A percentile compares a stretch with the other conserved stretches of the same genome.
phyloP scores from a whole-genome alignment of 1,140 invertebrate species.

The Cylas formicarius region DNA sequence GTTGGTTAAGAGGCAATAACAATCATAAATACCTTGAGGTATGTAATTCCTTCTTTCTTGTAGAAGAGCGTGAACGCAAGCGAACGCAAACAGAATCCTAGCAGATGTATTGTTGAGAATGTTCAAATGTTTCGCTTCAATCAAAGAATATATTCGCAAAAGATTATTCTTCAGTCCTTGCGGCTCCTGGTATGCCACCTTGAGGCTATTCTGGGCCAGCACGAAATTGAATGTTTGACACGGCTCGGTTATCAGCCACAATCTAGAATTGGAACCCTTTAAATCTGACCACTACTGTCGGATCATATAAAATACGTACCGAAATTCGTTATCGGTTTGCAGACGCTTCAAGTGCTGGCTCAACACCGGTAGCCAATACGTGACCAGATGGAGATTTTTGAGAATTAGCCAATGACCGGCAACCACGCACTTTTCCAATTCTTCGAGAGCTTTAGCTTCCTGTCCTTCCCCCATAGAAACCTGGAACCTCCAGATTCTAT shows the following conservation, averaged over 20 bases:
- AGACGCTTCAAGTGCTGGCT: slow-evolving; percentile 61
- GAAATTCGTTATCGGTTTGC: slow-evolving; percentile 49
- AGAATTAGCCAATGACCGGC: slow-evolving; percentile 62
- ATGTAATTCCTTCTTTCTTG: slow-evolving; percentile 84
- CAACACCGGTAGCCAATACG: slow-evolving; percentile 65
- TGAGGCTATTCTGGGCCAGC: slow-evolving; percentile 46
- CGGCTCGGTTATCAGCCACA: slow-evolving; percentile 71
- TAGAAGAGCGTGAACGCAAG: slow-evolving; percentile 79
- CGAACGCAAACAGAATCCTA: slow-evolving; percentile 60
- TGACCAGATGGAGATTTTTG: slow-evolving; percentile 85
- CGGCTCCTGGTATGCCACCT: slow-evolving; percentile 80
- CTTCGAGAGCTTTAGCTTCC: slow-evolving; percentile 59
- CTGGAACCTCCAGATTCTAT: too few species aligned
- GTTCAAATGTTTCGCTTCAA: slow-evolving; percentile 33
- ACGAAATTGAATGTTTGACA: slow-evolving; percentile 58
- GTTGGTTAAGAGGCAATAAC: background rate
- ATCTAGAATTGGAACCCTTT: slow-evolving; percentile 53
- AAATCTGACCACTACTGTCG: too few species aligned
- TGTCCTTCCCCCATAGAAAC: slow-evolving; percentile 42
- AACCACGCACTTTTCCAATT: slow-evolving; percentile 32
- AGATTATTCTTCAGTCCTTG: slow-evolving; percentile 55
- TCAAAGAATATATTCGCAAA: slow-evolving; percentile 43
- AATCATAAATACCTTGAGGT: slow-evolving; percentile 50
- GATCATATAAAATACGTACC: too few species aligned
- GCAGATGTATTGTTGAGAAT: slow-evolving; percentile 34